Evolutionary conservation across 1,140 invertebrate genomes (phyloP).

Genomic region (Bilobella aurantiaca): DNA sequence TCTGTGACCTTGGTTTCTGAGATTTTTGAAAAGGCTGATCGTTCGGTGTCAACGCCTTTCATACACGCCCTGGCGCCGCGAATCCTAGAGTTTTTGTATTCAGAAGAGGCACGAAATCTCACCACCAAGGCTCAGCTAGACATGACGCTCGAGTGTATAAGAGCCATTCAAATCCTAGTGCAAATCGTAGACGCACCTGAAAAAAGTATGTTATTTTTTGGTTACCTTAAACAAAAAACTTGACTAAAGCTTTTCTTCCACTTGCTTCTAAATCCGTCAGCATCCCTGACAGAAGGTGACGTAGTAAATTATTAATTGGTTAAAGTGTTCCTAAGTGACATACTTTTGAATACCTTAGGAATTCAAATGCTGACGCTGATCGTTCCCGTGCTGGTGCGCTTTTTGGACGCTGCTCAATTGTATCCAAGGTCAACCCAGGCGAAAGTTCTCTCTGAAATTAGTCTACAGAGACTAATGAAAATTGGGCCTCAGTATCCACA

Average conservation of each 20-base stretch:
- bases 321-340: neutral
- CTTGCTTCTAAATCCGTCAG: slow-evolving; percentile 1
- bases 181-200: slow-evolving; percentile 25
- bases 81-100: slow-evolving; percentile 58
- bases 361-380: slow-evolving; percentile 76
- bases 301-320: neutral
- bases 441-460: slow-evolving; percentile 64
- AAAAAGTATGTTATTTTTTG: slow-evolving; percentile 24
- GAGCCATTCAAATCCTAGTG: slow-evolving; percentile 28
- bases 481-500: slow-evolving; percentile 83
- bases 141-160: slow-evolving; percentile 24
- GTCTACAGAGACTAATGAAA: slow-evolving; percentile 75
- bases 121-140: slow-evolving; percentile 23
- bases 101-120: slow-evolving; percentile 39
- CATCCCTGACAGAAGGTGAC: slow-evolving; percentile 17
- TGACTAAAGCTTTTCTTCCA: too few species aligned
- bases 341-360: slow-evolving; percentile 48
- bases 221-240: too few species aligned
- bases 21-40: slow-evolving; percentile 50
- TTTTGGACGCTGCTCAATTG: slow-evolving; percentile 62
- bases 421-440: slow-evolving; percentile 71
- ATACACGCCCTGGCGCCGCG: slow-evolving; percentile 69
- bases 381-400: slow-evolving; percentile 77
- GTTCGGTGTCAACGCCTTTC: slow-evolving; percentile 59
- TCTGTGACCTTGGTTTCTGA: slow-evolving; percentile 26